phyloP scores from a whole-genome alignment of 1,140 invertebrate genomes.

The Coboldia fuscipes region DNA sequence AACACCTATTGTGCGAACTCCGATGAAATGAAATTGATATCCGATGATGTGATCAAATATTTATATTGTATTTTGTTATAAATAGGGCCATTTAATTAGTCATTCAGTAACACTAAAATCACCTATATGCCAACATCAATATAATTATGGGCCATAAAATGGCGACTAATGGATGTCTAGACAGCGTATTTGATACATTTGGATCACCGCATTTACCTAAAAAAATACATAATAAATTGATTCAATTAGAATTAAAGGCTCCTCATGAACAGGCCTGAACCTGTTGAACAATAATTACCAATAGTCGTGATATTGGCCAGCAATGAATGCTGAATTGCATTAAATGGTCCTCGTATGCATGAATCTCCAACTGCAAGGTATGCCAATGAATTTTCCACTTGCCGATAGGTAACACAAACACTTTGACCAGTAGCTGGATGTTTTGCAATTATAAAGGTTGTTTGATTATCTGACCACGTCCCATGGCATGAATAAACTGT shows the following conservation, averaged over 20 bases:
- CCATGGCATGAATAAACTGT: slow-evolving; percentile 71
- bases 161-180: neutral
- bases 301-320: slow-evolving; percentile 19
- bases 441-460: slow-evolving; percentile 52
- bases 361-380: slow-evolving; percentile 14
- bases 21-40: no score
- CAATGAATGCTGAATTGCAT: slow-evolving; percentile 20
- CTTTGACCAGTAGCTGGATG: slow-evolving; percentile 28
- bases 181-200: neutral
- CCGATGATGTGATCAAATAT: no score
- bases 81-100: no score
- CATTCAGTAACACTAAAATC: no score
- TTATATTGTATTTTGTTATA: no score
- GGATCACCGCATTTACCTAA: neutral
- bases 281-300: slow-evolving; percentile 7
- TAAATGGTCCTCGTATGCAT: slow-evolving; percentile 16
- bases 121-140: neutral
- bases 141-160: neutral
- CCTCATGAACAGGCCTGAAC: neutral
- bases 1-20: no score
- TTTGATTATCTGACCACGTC: slow-evolving; percentile 47
- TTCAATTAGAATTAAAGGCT: neutral
- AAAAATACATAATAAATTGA: neutral
- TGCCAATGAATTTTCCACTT: slow-evolving; percentile 10
- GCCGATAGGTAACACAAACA: slow-evolving; percentile 19